Evolutionary conservation across 2,797 vertebrate genomes (phyloP).

Genomic region (Gila robusta): DNA sequence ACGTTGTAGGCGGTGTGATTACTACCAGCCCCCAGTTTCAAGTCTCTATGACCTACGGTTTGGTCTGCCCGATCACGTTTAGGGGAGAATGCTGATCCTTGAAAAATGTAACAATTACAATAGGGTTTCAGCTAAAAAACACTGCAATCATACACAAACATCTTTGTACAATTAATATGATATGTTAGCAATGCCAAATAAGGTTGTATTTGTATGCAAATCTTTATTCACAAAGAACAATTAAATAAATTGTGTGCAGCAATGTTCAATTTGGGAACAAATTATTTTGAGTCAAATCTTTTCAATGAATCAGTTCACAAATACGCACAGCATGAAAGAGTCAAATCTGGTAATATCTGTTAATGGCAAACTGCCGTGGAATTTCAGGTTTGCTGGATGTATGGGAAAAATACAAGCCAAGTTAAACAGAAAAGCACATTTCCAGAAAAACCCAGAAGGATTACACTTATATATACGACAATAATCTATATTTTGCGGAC

Average conservation of each 20-base stretch:
- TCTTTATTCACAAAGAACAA: background rate
- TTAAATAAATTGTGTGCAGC: background rate
- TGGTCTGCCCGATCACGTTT: too few relatives aligned
- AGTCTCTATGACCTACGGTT: too few relatives aligned
- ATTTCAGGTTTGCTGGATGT: background rate
- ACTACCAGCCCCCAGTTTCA: too few relatives aligned
- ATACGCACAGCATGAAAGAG: too few relatives aligned
- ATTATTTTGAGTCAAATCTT: background rate
- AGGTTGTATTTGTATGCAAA: background rate
- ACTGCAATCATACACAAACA: background rate
- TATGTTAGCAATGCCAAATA: background rate
- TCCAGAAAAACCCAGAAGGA: background rate
- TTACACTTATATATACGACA: too few relatives aligned
- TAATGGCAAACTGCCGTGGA: background rate
- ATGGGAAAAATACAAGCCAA: background rate
- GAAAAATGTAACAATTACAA: too few relatives aligned
- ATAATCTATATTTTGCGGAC: background rate
- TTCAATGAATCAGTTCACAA: background rate
- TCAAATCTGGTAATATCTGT: background rate
- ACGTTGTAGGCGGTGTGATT: too few relatives aligned
- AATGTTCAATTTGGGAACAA: background rate
- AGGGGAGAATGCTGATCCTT: too few relatives aligned
- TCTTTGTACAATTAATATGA: background rate
- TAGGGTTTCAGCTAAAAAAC: background rate
- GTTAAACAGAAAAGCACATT: background rate